Evolutionary conservation across 1,140 invertebrate species (phyloP).

Genomic region (Pentalonia nigronervosa): DNA sequence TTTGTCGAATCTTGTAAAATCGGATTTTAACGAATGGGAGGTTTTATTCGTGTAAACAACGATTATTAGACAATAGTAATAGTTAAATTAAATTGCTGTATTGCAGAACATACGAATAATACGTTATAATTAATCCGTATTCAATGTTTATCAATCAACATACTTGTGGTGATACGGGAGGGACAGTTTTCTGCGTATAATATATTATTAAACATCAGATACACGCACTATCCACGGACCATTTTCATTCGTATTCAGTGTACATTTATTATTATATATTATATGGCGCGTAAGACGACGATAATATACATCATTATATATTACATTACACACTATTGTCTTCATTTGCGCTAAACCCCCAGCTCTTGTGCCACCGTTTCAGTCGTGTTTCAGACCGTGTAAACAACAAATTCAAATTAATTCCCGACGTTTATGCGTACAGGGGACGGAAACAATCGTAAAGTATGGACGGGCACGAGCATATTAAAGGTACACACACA

Average conservation of each 20-base stretch:
- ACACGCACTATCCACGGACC: neutral
- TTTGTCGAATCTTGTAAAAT: too few relatives aligned
- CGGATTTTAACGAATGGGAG: too few relatives aligned
- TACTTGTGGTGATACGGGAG: neutral
- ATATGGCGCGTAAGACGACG: neutral
- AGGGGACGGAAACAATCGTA: neutral
- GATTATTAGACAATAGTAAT: too few relatives aligned
- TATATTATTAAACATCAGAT: neutral
- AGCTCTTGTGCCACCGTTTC: neutral
- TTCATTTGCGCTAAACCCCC: neutral
- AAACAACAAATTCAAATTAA: conserved; percentile 14
- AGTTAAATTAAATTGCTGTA: too few relatives aligned
- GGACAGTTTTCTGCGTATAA: neutral
- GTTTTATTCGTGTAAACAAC: too few relatives aligned
- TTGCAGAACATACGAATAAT: too few relatives aligned
- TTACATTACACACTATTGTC: conserved; percentile 15
- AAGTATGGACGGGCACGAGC: neutral
- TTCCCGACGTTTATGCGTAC: neutral
- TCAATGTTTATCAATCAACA: neutral
- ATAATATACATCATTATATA: conserved; percentile 6
- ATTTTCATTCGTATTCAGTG: neutral
- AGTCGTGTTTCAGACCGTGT: neutral
- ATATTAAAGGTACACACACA: neutral
- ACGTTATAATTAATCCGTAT: neutral
- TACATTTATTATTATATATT: neutral